A percentile compares a stretch with the other conserved stretches of the same genome.
These are phyloP conservation scores for Semaprochilodus insignis DNA, from an alignment of 2,797 vertebrate genomes.

Conservation along the genomic window DNA sequence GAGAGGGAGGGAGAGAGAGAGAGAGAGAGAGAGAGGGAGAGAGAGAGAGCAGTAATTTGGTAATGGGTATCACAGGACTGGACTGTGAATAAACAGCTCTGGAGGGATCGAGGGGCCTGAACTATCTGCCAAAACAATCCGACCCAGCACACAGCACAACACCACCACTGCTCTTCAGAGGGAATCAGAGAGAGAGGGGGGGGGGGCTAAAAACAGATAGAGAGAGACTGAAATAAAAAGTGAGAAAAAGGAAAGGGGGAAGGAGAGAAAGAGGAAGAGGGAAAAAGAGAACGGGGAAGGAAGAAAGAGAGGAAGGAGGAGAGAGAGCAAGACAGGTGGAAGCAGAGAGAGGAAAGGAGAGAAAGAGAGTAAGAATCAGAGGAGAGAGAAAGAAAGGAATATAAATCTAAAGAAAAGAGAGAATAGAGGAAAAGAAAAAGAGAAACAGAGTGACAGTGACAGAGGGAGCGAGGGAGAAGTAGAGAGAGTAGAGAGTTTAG, in stretches of 20 bases:
- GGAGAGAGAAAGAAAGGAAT: too few species aligned
- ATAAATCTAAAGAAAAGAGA: not conserved
- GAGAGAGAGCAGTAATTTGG: too few species aligned
- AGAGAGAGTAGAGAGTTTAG: too few species aligned
- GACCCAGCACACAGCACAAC: too few species aligned
- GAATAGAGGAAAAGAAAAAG: not conserved
- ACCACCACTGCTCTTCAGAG: not conserved
- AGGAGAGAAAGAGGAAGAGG: not conserved
- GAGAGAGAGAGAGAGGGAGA: too few species aligned
- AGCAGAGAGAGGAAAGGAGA: not conserved
- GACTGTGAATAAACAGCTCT: constrained; percentile 57
- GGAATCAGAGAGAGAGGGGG: not conserved
- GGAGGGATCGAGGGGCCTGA: not conserved
- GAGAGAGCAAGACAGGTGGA: not conserved
- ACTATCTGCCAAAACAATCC: too few species aligned
- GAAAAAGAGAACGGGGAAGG: not conserved
- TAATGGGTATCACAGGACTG: constrained; percentile 57
- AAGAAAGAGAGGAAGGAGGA: not conserved
- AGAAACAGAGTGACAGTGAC: not conserved
- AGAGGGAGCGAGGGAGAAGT: too few species aligned
- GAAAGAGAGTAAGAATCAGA: not conserved
- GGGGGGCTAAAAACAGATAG: too few species aligned
- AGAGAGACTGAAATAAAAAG: too few species aligned
- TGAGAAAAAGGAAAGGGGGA: not conserved
- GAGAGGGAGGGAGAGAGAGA: too few species aligned